phyloP scores from a whole-genome alignment of 30 jellyfish, hydroid and myxozoan species.

The Aurelia aurita complex sp. Pacific region DNA sequence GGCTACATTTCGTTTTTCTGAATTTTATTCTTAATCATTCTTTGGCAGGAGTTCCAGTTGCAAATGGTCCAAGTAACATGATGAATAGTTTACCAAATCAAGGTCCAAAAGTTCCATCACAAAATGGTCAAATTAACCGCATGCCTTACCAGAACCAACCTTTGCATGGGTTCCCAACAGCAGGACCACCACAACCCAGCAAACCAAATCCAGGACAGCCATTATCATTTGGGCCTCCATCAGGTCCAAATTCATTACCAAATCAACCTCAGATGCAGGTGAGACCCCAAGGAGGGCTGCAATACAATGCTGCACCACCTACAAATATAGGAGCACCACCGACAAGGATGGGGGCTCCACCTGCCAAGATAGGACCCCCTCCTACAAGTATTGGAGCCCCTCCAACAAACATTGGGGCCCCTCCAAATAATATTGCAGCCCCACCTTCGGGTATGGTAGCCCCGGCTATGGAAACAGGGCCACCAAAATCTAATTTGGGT shows the following conservation, averaged over 20 bases:
- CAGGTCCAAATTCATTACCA: neutral
- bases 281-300: neutral
- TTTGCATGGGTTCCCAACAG: conserved; percentile 32
- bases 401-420: neutral
- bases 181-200: conserved; percentile 6
- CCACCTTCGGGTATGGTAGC: neutral
- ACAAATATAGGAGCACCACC: neutral
- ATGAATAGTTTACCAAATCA: neutral
- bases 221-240: neutral
- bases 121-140: conserved; percentile 24
- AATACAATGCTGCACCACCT: neutral
- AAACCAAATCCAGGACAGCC: neutral
- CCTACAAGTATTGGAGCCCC: neutral
- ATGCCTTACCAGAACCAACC: conserved; percentile 37
- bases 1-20: too few species aligned
- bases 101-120: conserved; percentile 10
- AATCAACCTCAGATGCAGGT: neutral
- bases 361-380: neutral
- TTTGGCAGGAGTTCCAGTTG: neutral
- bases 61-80: conserved; percentile 36
- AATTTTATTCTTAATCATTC: too few species aligned
- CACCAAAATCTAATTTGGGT: too few species aligned
- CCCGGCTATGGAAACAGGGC: neutral
- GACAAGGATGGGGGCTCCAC: neutral
- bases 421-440: neutral